Conservation (phyloP, 2,113 vertebrate species). For the Lophotis ruficrista region DNA sequence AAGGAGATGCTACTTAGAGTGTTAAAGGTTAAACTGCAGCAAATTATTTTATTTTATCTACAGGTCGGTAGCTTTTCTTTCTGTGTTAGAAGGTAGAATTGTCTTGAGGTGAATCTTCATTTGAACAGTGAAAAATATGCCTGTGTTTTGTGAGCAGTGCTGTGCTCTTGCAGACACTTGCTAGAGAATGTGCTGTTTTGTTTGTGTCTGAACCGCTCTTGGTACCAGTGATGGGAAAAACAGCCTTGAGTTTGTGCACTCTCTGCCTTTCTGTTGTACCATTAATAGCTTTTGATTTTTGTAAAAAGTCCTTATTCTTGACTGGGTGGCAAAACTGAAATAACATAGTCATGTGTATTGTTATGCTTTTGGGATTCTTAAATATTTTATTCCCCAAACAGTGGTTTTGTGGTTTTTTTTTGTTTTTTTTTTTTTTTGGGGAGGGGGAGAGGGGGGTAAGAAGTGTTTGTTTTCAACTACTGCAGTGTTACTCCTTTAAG, state of each 20-base stretch:
- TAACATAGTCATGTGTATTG: rapidly evolving
- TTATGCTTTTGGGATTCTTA: neutral
- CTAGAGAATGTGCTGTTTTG: neutral
- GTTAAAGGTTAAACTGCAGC: neutral
- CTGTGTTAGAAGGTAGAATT: neutral
- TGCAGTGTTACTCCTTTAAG: neutral
- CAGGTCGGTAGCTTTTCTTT: neutral
- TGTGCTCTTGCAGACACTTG: neutral
- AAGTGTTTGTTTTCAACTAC: neutral
- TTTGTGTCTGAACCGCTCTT: neutral
- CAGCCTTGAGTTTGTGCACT: neutral
- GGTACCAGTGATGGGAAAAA: neutral
- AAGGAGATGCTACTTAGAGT: neutral
- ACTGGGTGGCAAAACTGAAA: neutral
- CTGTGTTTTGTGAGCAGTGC: neutral
- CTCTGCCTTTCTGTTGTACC: neutral
- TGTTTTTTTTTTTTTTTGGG: too few species aligned
- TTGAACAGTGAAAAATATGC: neutral
- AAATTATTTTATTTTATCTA: neutral
- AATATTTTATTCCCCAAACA: neutral
- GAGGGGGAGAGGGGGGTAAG: rapidly evolving
- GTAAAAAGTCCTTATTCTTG: neutral
- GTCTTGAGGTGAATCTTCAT: neutral
- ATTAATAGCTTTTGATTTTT: neutral
- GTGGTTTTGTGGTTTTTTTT: neutral